phyloP scores from a whole-genome alignment of 2,797 vertebrate species.

The Poliocrania exsul region DNA sequence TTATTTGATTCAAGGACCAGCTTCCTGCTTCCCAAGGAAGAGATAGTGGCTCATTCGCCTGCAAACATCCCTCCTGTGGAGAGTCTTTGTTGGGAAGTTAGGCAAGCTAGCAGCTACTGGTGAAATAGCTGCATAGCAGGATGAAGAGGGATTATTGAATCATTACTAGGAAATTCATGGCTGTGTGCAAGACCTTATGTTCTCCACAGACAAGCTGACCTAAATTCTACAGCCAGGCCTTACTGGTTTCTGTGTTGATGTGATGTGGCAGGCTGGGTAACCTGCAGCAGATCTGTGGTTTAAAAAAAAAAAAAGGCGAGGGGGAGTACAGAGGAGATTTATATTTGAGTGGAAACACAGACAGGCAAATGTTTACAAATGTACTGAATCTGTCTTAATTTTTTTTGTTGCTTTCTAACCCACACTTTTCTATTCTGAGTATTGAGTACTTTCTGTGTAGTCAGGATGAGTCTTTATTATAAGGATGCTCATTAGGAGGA shows the following conservation, averaged over 20 bases:
- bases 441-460: neutral
- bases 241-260: conserved; percentile 5
- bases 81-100: conserved; percentile 13
- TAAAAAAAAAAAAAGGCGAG: neutral
- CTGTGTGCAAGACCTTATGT: conserved; percentile 28
- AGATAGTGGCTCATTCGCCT: neutral
- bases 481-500: neutral
- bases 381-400: neutral
- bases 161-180: conserved; percentile 46
- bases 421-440: neutral
- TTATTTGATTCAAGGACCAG: conserved; percentile 20
- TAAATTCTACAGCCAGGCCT: conserved; percentile 43
- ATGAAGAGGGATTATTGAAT: conserved; percentile 57
- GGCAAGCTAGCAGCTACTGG: neutral
- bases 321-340: neutral
- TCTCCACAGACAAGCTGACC: conserved; percentile 55
- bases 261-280: conserved; percentile 27
- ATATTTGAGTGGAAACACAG: neutral
- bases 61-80: conserved; percentile 41
- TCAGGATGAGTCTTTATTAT: neutral
- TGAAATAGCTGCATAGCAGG: conserved; percentile 17
- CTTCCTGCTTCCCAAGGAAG: conserved; percentile 58
- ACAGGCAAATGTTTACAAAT: neutral
- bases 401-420: neutral
- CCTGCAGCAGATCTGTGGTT: neutral